Base-by-base conservation (phyloP, 2,113 vertebrate genomes). In the Crotalus helleri region DNA sequence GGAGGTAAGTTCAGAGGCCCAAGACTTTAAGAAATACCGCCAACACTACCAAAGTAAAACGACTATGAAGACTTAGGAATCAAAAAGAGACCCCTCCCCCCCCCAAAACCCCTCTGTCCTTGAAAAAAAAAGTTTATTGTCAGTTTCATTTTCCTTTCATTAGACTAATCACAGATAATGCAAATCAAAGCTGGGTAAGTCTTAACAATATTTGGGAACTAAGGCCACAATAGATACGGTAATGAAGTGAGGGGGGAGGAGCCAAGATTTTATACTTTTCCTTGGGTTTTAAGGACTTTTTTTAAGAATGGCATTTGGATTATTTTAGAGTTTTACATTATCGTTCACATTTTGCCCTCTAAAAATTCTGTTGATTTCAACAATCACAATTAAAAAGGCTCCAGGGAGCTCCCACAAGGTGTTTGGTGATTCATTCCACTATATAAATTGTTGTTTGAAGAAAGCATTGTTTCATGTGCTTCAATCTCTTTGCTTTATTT, bases 401-500 rank as follows among this genome's bases (percentile, higher is more conserved):
- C n/a, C 15, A 81, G 69, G 33, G 15, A 81, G 6, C 6, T 6
- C 39, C 69, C 2, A 3, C 21, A 39, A 81, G 33, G 17, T 9
- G 33, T 81, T 81, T 81, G 69, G 33, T 81, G 33, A 17, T 17
- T 81, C 17, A 81, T 39, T 39, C 33, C 46, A 6, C 29, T 26
- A 15, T n/a, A 54, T n/a, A 89, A 54, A 57, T 7, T 87, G 54
- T 87, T 49, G 53, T 3, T 85, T 57, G n/a, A 74, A 54, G 4
- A 53, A 87, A 13, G 19, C n/a, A 0, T 87, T 91, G 58, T 93
- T 87, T 26, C 39, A 3, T 53, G 33, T 0, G 91, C 90, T 94
- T 88, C 93, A 44, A 29, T 86, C 93, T 87, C 88, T 96, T 94
- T 51, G 49, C 49, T 26, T 87, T 17, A 58, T 94, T 94, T 94